These are phyloP conservation scores for Zeugodacus cucurbitae DNA, from an alignment of 1,140 invertebrate genomes.

Conservation along the genomic window DNA sequence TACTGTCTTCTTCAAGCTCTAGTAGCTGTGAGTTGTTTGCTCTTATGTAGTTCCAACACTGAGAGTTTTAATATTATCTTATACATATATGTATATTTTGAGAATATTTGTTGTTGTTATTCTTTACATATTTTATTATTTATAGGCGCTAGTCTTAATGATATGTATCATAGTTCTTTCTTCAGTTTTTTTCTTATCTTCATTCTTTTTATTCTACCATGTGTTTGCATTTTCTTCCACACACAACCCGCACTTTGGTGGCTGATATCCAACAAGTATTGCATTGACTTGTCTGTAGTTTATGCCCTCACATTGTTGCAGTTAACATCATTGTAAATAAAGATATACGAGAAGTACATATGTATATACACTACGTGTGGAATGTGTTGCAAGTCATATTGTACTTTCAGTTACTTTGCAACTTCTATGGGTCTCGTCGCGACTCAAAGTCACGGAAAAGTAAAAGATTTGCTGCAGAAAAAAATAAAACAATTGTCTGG, in stretches of 20 bases:
- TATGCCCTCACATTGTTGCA: conserved; percentile 25
- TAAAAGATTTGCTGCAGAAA: neutral
- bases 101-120: neutral
- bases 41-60: neutral
- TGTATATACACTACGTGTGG: neutral
- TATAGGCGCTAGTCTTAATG: conserved; percentile 1
- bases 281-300: conserved; percentile 6
- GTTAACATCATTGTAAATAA: neutral
- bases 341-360: neutral
- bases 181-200: neutral
- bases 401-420: neutral
- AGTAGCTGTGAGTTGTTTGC: neutral
- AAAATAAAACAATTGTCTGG: neutral
- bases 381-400: neutral
- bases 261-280: conserved; percentile 15
- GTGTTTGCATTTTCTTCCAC: neutral
- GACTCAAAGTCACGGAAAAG: neutral
- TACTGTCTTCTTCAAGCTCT: neutral
- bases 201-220: neutral
- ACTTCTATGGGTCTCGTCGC: neutral
- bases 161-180: neutral
- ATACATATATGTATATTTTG: neutral
- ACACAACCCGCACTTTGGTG: neutral
- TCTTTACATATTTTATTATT: neutral
- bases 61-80: neutral